Evolutionary conservation across 2,797 vertebrate species (phyloP), one percentile per base, ranked within the genome.

Genomic region (Ctenosaura bakeri): DNA sequence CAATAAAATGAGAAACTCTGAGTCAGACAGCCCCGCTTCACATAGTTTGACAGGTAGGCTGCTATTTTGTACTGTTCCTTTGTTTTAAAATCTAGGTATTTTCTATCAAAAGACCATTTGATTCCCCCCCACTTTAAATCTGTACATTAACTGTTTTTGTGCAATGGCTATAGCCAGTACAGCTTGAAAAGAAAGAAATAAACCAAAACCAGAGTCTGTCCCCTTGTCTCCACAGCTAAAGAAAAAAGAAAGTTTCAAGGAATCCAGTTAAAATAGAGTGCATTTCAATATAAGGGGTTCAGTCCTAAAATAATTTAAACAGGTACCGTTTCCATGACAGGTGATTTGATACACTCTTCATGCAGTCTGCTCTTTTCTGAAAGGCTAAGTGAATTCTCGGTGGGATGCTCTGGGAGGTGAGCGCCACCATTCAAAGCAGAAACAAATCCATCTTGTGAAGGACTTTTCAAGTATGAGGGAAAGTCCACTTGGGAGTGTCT

Each of bases 401-500:
- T 97, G 78, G 98, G 97, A 93, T 97, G 98, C 85, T 98, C 98
- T 2, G 98, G 96, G 73, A 98, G 93, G 85, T 93, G 93, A 96
- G 98, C 96, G 32, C 97, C 97, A 35, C 97, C 97, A 85, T 98
- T 98, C 96, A 98, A 88, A 42, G 97, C 42, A 85, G 97, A 97
- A 92, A 98, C 97, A 96, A 98, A 99, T 88, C 97, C 97, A 92
- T 98, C 97, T 95, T 97, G 97, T 83, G 96, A 96, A 95, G 98
- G 98, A 96, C 98, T 98, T 98, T 99, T 99, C 97, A 99, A 98
- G 97, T 98, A 99, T 73, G 98, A 98, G 90, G 98, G 98, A 96
- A 99, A 98, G 96, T 98, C 98, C 93, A 98, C 97, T 96, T 97
- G 98, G 18, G 97, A 96, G 95, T 97, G 97, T 89, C 79, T 95